A percentile compares a stretch with the other conserved stretches of the same genome.
These are phyloP conservation scores for Drosophila lacertosa DNA, from an alignment of 1,140 invertebrate genomes.

Conservation along the genomic window DNA sequence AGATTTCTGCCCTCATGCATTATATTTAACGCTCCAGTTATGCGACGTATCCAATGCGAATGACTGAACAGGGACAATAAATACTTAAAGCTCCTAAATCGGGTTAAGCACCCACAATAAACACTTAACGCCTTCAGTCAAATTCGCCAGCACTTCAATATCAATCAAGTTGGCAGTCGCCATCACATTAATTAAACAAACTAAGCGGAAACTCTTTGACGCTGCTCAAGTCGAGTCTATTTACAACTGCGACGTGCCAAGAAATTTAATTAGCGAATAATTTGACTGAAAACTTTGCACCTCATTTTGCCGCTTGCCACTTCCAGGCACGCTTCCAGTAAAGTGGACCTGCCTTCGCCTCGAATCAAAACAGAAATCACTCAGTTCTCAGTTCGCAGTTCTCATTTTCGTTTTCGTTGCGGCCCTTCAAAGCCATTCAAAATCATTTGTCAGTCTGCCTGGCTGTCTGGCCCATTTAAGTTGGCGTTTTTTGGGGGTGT, in stretches of 20 bases:
- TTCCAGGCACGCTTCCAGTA: slow-evolving; percentile 10
- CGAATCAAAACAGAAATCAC: slow-evolving; percentile 49
- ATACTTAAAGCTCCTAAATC: not conserved
- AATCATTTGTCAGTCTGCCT: slow-evolving; percentile 67
- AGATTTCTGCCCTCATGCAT: slow-evolving; percentile 5
- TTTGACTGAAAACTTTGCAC: slow-evolving; percentile 46
- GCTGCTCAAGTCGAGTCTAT: slow-evolving; percentile 23
- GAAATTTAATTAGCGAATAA: slow-evolving; percentile 76
- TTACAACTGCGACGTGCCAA: slow-evolving; percentile 50
- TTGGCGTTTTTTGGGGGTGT: slow-evolving; percentile 16
- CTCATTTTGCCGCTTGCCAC: slow-evolving; percentile 33
- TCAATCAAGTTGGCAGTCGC: slow-evolving; percentile 53
- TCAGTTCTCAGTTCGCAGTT: slow-evolving; percentile 9
- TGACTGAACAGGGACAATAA: slow-evolving; percentile 2
- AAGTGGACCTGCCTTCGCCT: slow-evolving; percentile 22
- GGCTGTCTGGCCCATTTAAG: slow-evolving; percentile 2
- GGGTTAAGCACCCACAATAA: not conserved
- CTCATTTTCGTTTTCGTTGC: not conserved
- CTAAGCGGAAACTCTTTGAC: slow-evolving; percentile 32
- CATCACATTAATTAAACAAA: slow-evolving; percentile 61
- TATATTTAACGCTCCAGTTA: slow-evolving; percentile 3
- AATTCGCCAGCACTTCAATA: slow-evolving; percentile 65
- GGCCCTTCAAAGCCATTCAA: slow-evolving; percentile 26
- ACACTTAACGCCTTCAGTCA: slow-evolving; percentile 27
- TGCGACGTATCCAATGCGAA: slow-evolving; percentile 9